These are phyloP conservation scores for Oryzias javanicus DNA, from an alignment of 2,113 vertebrate genomes.

Conservation along the genomic window DNA sequence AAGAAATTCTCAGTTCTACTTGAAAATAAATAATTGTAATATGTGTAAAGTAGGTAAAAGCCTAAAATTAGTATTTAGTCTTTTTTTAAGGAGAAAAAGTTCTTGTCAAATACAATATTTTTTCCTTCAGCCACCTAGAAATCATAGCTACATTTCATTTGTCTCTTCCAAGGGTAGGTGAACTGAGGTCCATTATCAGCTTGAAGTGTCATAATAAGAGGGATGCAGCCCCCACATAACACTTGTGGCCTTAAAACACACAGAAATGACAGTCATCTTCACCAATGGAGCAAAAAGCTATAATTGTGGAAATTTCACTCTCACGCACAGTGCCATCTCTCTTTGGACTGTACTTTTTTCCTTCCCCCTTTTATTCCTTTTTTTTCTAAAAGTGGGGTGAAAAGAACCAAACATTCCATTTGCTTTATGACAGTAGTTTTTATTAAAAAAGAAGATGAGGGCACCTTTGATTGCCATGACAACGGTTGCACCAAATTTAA, in stretches of 20 bases:
- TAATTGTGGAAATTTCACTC: slow-evolving; percentile 50
- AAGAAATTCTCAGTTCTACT: no score
- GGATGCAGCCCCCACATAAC: slow-evolving; percentile 38
- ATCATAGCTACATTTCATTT: slow-evolving; percentile 29
- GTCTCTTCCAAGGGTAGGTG: slow-evolving; percentile 33
- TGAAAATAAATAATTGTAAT: no score
- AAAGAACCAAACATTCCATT: background rate
- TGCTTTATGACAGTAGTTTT: background rate
- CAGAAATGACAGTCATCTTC: slow-evolving; percentile 55
- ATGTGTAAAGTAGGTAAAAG: no score
- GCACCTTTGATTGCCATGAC: background rate
- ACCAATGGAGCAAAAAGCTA: slow-evolving; percentile 28
- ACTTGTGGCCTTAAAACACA: slow-evolving; percentile 27
- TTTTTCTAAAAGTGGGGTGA: background rate
- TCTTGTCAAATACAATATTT: background rate
- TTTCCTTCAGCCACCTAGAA: slow-evolving; percentile 12
- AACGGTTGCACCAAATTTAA: background rate
- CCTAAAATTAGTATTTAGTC: no score
- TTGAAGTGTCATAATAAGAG: slow-evolving; percentile 27
- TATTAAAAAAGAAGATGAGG: background rate
- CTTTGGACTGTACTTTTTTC: background rate
- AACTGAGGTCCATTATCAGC: slow-evolving; percentile 29
- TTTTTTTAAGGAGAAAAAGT: no score
- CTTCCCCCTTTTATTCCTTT: background rate
- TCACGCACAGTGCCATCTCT: slow-evolving; percentile 14